Percentiles rank a stretch among this genome's conserved stretches.
These are phyloP conservation scores for Andinoacara biseriatus DNA, from an alignment of 2,113 vertebrate genomes.

Conservation along the genomic window DNA sequence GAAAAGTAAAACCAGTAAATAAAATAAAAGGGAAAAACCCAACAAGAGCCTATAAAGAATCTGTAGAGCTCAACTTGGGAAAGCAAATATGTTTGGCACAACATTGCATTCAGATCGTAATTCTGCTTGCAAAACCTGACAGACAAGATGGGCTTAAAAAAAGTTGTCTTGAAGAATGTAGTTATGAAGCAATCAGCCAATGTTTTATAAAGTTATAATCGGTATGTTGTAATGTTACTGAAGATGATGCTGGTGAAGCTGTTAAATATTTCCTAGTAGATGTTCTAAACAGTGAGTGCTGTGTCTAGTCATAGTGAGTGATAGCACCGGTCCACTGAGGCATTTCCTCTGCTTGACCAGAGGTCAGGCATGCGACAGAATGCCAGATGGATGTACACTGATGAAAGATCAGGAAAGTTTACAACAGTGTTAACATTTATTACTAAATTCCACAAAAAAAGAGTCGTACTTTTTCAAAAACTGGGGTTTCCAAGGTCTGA, in stretches of 20 bases:
- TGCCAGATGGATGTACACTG: constrained; percentile 9
- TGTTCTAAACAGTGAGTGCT: background rate
- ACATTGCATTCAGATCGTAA: no score
- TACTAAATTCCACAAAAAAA: background rate
- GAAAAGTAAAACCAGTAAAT: no score
- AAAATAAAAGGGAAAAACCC: no score
- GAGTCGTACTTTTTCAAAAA: background rate
- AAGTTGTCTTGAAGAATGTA: no score
- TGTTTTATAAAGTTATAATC: no score
- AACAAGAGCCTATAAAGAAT: no score
- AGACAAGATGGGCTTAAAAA: no score
- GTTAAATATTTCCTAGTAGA: background rate
- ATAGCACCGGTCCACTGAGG: constrained; percentile 37
- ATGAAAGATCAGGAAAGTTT: background rate
- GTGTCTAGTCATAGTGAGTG: background rate
- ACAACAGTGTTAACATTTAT: background rate
- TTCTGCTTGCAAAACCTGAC: no score
- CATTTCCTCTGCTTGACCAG: constrained; percentile 35
- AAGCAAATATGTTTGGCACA: no score
- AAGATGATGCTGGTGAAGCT: background rate
- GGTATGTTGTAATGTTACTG: no score
- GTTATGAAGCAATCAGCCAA: no score
- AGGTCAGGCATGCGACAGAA: constrained; percentile 14
- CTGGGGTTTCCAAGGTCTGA: background rate
- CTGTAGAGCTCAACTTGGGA: no score